These are phyloP conservation scores for Chlamydotis undulata DNA, from an alignment of 2,113 vertebrate species.

Conservation along the genomic window DNA sequence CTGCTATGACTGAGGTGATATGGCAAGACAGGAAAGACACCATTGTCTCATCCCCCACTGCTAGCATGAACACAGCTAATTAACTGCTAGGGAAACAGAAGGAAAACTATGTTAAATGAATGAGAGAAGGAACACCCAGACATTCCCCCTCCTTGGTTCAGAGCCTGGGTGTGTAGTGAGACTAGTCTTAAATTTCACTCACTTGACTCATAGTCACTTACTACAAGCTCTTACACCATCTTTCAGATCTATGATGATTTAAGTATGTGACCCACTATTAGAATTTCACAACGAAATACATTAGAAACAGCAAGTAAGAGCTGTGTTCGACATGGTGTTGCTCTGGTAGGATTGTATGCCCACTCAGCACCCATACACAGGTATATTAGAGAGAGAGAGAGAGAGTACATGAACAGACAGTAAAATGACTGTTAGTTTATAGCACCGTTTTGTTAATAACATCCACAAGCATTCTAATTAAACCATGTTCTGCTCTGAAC, in stretches of 20 bases:
- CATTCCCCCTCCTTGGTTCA: background rate
- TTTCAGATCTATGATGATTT: background rate
- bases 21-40: background rate
- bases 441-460: background rate
- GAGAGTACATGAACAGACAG: background rate
- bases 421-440: background rate
- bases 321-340: background rate
- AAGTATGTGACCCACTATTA: background rate
- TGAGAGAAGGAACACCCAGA: background rate
- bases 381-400: background rate
- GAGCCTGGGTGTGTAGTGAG: background rate
- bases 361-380: background rate
- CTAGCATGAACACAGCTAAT: background rate
- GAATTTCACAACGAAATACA: background rate
- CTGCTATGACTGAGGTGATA: background rate
- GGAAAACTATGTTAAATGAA: background rate
- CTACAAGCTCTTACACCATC: background rate
- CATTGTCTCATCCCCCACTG: background rate
- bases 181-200: background rate
- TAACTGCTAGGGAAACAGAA: background rate
- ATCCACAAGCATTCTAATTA: constrained; percentile 15
- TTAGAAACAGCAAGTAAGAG: background rate
- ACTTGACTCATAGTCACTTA: background rate
- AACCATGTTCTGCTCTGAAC: background rate
- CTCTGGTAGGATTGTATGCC: background rate